These are phyloP conservation scores for Drosophila nasuta DNA, from an alignment of 1,140 invertebrate species.

Conservation along the genomic window DNA sequence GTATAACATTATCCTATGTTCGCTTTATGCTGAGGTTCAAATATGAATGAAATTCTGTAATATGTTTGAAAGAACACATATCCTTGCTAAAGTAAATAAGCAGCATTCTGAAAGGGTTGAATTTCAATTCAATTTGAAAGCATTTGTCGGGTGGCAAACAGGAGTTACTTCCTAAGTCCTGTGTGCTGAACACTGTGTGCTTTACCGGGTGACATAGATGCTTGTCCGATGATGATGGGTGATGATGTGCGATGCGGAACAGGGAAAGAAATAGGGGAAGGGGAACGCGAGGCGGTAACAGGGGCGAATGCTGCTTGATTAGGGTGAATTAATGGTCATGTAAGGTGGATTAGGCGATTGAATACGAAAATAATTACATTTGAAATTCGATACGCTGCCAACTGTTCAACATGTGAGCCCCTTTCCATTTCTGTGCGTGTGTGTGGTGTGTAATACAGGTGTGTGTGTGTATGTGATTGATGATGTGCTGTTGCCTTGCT, in stretches of 20 bases:
- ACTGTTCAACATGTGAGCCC: conserved; percentile 41
- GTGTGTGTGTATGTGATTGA: conserved; percentile 58
- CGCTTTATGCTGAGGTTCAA: no score
- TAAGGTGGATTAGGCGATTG: conserved; percentile 84
- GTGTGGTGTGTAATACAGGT: conserved; percentile 44
- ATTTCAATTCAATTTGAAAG: neutral
- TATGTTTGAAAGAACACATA: no score
- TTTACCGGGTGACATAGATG: conserved; percentile 51
- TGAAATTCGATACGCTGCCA: conserved; percentile 84
- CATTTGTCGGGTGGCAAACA: conserved; percentile 48
- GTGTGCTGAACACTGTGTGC: conserved; percentile 3
- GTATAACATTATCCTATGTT: no score
- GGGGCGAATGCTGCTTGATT: conserved; percentile 71
- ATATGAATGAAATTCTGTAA: no score
- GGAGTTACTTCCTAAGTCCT: conserved; percentile 14
- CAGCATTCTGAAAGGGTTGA: no score
- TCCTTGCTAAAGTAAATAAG: no score
- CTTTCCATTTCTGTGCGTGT: conserved; percentile 6
- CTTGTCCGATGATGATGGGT: conserved; percentile 47
- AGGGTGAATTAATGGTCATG: conserved; percentile 85
- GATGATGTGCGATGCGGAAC: conserved; percentile 61
- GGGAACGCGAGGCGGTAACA: conserved; percentile 18
- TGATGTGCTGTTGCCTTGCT: conserved; percentile 31
- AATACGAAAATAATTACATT: conserved; percentile 85
- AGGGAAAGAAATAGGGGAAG: conserved; percentile 14